A percentile compares a stretch with the other conserved stretches of the same genome.
phyloP scores from a whole-genome alignment of 2,888 invertebrate genomes.

The Eupithecia dodoneata region DNA sequence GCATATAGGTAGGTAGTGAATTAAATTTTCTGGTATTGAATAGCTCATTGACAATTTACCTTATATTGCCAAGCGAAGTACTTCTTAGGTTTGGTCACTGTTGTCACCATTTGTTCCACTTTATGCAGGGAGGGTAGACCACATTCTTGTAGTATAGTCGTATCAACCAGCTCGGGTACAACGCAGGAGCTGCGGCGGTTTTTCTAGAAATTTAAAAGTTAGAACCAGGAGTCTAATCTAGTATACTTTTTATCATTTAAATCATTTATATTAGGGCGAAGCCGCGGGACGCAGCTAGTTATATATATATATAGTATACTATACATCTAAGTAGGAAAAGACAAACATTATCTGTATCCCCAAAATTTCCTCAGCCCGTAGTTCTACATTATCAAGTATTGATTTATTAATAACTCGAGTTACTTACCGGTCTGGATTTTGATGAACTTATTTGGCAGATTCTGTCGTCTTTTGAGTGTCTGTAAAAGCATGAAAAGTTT shows the following conservation, averaged over 20 bases:
- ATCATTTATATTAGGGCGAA: too few relatives aligned
- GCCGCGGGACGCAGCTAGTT: too few relatives aligned
- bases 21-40: too few relatives aligned
- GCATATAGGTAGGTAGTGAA: too few relatives aligned
- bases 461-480: slow-evolving; percentile 50
- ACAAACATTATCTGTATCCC: too few relatives aligned
- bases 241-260: too few relatives aligned
- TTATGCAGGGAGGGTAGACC: slow-evolving; percentile 55
- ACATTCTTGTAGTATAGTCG: slow-evolving; percentile 55
- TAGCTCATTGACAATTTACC: slow-evolving; percentile 15
- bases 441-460: slow-evolving; percentile 74
- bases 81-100: slow-evolving; percentile 31
- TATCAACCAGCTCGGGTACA: slow-evolving; percentile 62
- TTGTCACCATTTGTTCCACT: slow-evolving; percentile 49
- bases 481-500: slow-evolving; percentile 43
- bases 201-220: slow-evolving; percentile 51
- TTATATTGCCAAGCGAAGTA: slow-evolving; percentile 24
- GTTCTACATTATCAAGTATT: too few relatives aligned
- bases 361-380: too few relatives aligned
- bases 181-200: slow-evolving; percentile 68
- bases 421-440: slow-evolving; percentile 69
- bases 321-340: too few relatives aligned
- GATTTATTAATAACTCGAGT: not conserved
- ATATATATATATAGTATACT: too few relatives aligned
- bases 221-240: too few relatives aligned